Conservation (phyloP, 2,888 invertebrate species). For the Himalopsyche tibetana region DNA sequence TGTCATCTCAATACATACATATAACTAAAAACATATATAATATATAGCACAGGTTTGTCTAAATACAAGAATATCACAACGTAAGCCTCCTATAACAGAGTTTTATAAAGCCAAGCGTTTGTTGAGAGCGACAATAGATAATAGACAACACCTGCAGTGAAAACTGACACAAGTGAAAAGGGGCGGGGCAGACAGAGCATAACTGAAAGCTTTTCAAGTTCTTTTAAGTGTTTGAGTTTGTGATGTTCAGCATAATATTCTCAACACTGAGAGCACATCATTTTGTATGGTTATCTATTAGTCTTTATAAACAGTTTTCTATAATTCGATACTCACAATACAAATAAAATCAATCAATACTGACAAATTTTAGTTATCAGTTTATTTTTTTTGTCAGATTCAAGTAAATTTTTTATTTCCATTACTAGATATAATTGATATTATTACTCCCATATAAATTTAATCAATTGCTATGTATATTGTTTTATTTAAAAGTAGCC, state of each 20-base stretch:
- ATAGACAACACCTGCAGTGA: slow-evolving; percentile 50
- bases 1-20: not conserved
- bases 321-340: no score
- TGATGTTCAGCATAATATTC: slow-evolving; percentile 16
- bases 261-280: not conserved
- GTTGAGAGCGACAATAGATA: slow-evolving; percentile 46
- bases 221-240: slow-evolving; percentile 31
- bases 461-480: no score
- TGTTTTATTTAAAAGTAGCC: no score
- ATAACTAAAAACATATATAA: not conserved
- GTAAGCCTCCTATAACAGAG: slow-evolving; percentile 51
- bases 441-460: no score
- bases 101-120: slow-evolving; percentile 58
- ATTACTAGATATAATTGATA: no score
- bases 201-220: slow-evolving; percentile 45
- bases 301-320: no score
- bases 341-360: no score
- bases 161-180: slow-evolving; percentile 61
- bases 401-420: no score
- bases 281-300: not conserved
- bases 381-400: no score
- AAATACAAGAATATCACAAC: slow-evolving; percentile 32
- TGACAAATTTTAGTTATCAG: no score
- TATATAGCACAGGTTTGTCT: slow-evolving; percentile 32
- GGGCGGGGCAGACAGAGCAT: slow-evolving; percentile 65